Conservation (phyloP, 2,797 vertebrate species). For the Psittacula echo region DNA sequence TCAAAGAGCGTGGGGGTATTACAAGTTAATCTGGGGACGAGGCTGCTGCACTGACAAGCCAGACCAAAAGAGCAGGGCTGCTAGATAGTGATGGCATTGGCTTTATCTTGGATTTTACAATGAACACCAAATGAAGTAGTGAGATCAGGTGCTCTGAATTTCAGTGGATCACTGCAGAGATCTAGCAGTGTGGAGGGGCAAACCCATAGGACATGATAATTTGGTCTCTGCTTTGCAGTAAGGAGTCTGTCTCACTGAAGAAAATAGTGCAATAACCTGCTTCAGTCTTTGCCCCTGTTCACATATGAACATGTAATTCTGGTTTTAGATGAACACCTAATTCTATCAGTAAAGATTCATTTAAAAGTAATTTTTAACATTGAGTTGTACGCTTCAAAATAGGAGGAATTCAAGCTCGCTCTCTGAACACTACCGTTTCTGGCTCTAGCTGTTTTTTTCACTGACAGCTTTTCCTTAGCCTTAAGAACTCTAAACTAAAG, state of each 20-base stretch:
- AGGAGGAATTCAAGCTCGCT: not conserved
- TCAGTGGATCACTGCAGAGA: not conserved
- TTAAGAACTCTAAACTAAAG: not conserved
- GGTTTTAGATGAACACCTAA: not conserved
- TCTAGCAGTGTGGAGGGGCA: not conserved
- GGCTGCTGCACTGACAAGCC: not conserved
- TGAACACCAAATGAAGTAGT: rapidly evolving
- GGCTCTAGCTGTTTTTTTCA: not conserved
- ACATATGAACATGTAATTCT: not conserved
- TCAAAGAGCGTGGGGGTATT: rapidly evolving
- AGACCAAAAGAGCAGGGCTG: rapidly evolving
- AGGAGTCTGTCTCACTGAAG: not conserved
- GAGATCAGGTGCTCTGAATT: not conserved
- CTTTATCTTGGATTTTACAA: not conserved
- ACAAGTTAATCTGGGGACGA: rapidly evolving
- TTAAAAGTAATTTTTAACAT: not conserved
- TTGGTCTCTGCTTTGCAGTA: not conserved
- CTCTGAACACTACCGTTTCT: not conserved
- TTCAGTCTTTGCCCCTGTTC: not conserved
- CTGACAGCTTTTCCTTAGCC: not conserved
- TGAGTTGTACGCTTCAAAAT: not conserved
- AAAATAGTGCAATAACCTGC: not conserved
- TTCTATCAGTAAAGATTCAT: not conserved
- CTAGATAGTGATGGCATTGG: rapidly evolving
- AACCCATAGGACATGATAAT: rapidly evolving